Conservation (phyloP, 1,140 invertebrate genomes). For the Ectropis grisescens region DNA sequence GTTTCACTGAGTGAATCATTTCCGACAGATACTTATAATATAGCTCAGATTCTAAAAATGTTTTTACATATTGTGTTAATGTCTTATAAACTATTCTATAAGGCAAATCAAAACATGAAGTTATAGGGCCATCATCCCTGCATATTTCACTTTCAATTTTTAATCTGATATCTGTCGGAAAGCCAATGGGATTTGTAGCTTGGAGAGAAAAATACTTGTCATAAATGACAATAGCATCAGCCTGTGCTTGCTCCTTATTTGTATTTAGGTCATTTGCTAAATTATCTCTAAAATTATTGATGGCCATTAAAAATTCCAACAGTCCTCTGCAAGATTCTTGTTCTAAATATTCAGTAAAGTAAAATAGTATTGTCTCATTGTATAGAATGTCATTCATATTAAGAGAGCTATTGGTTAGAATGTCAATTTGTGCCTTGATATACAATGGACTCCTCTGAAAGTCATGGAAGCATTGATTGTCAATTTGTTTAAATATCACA, state of each 20-base stretch:
- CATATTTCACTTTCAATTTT: conserved; percentile 92
- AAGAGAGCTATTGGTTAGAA: conserved; percentile 83
- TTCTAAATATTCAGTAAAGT: conserved; percentile 96
- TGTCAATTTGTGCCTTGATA: conserved; percentile 92
- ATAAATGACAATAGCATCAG: conserved; percentile 93
- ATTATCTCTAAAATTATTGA: conserved; percentile 90
- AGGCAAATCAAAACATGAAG: conserved; percentile 88
- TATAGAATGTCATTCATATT: conserved; percentile 88
- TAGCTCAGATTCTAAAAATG: conserved; percentile 87
- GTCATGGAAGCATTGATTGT: conserved; percentile 74
- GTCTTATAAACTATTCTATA: conserved; percentile 84
- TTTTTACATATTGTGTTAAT: conserved; percentile 82
- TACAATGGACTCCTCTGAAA: conserved; percentile 86
- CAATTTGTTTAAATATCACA: conserved; percentile 75
- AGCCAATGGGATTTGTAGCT: conserved; percentile 87
- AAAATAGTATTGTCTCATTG: conserved; percentile 91
- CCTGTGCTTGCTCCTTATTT: conserved; percentile 79
- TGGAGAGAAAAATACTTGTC: conserved; percentile 97
- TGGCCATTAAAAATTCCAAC: conserved; percentile 91
- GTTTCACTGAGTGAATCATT: conserved; percentile 83
- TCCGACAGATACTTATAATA: conserved; percentile 93
- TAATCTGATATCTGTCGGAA: conserved; percentile 85
- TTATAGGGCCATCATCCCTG: conserved; percentile 79
- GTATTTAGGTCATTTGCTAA: conserved; percentile 69
- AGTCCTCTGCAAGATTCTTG: conserved; percentile 85